These are phyloP conservation scores for Glyptemys insculpta DNA, from an alignment of 2,797 vertebrate genomes.

Conservation along the genomic window DNA sequence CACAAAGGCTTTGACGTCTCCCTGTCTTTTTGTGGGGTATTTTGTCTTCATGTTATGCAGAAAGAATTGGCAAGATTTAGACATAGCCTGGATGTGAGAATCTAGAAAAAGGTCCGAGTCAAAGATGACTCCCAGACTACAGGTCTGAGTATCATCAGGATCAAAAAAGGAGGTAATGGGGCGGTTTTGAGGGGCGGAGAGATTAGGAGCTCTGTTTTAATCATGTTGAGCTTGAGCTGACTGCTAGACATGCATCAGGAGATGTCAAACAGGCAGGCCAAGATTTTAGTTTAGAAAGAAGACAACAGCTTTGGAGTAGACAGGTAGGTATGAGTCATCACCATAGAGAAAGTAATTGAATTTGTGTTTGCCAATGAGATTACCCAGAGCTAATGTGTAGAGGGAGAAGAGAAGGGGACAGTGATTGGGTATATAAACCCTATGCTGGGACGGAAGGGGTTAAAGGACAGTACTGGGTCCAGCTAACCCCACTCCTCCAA, in stretches of 20 bases:
- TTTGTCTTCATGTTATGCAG: not conserved
- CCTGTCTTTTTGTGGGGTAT: not conserved
- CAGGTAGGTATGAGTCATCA: not conserved
- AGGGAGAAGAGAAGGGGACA: not conserved
- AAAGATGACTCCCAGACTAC: too few species aligned
- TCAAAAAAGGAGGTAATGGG: not conserved
- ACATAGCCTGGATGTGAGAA: not conserved
- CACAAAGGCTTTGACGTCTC: not conserved
- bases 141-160: not conserved
- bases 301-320: not conserved
- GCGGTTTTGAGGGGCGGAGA: not conserved
- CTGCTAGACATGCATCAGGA: not conserved
- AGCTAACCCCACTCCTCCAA: not conserved
- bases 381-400: not conserved
- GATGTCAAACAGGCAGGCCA: not conserved
- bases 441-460: not conserved
- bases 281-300: not conserved
- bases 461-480: not conserved
- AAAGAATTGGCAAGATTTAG: not conserved
- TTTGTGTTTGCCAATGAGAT: not conserved
- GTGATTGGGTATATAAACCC: not conserved
- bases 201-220: not conserved
- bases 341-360: not conserved
- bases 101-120: too few species aligned
- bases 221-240: not conserved